Percentiles rank a stretch among this genome's conserved stretches.
phyloP scores from a whole-genome alignment of 2,797 vertebrate genomes.

The Mallotus villosus region DNA sequence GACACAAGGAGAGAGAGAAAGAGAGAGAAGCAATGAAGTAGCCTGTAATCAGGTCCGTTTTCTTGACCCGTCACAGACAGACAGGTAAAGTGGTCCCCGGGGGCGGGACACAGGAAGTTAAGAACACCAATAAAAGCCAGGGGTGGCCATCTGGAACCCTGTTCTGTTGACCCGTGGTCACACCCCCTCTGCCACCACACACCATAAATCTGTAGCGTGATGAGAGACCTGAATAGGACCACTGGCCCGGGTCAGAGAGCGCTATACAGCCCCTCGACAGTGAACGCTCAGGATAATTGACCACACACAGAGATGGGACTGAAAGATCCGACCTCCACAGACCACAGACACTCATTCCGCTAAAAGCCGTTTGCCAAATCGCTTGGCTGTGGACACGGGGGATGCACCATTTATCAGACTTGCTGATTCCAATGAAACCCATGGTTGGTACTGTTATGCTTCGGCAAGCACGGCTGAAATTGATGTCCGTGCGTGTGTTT shows the following conservation, averaged over 20 bases:
- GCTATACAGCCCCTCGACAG: neutral
- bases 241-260: neutral
- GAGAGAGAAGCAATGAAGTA: too few species aligned
- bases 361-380: too few species aligned
- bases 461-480: too few species aligned
- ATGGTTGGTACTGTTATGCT: too few species aligned
- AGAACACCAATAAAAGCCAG: neutral
- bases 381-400: too few species aligned
- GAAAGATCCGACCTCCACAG: too few species aligned
- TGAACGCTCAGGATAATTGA: neutral
- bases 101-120: neutral
- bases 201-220: conserved; percentile 2
- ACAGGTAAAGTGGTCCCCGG: conserved; percentile 6
- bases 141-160: neutral
- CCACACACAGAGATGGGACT: neutral
- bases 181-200: neutral
- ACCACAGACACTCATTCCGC: too few species aligned
- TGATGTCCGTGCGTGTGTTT: too few species aligned
- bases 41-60: neutral
- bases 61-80: neutral
- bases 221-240: neutral
- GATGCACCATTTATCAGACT: too few species aligned
- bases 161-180: conserved; percentile 6
- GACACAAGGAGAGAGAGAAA: neutral
- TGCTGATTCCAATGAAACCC: too few species aligned